Percentiles rank a stretch among this genome's conserved stretches.
Evolutionary conservation across 2,113 vertebrate genomes (phyloP).

Genomic region (Lophura nycthemera): DNA sequence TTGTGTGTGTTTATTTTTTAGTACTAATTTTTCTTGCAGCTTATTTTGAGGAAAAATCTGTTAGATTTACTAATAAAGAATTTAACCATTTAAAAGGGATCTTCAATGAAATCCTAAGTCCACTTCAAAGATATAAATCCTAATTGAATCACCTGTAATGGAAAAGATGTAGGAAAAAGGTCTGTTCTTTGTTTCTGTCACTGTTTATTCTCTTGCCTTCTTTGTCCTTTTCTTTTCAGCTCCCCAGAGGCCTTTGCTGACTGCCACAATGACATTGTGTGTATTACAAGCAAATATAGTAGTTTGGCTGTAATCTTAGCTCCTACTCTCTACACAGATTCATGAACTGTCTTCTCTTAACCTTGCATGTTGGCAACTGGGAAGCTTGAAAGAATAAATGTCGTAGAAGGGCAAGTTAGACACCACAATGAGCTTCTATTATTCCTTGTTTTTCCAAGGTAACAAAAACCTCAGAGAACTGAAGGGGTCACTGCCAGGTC

Average conservation of each 20-base stretch:
- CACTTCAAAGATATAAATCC: neutral
- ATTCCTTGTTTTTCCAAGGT: neutral
- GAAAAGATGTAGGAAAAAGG: neutral
- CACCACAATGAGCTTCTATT: neutral
- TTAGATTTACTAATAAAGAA: neutral
- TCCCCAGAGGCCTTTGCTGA: slow-evolving; percentile 13
- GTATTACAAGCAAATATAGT: neutral
- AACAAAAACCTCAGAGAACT: neutral
- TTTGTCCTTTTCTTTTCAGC: neutral
- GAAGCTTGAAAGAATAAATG: neutral
- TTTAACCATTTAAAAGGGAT: neutral
- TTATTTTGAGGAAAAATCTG: neutral
- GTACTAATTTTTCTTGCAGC: neutral
- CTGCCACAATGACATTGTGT: neutral
- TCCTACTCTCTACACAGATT: neutral
- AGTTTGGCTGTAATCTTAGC: slow-evolving; percentile 11
- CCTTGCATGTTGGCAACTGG: neutral
- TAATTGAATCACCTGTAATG: neutral
- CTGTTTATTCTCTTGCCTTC: neutral
- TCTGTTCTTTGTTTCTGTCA: slow-evolving; percentile 34
- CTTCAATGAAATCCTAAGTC: neutral
- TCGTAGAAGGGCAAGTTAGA: neutral
- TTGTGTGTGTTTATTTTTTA: neutral
- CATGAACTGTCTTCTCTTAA: neutral
- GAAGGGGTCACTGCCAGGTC: neutral